Evolutionary conservation across 35 echinoderm and acorn worm genomes (phyloP), one percentile per base, ranked within the genome.

Genomic region (Lytechinus variegatus): DNA sequence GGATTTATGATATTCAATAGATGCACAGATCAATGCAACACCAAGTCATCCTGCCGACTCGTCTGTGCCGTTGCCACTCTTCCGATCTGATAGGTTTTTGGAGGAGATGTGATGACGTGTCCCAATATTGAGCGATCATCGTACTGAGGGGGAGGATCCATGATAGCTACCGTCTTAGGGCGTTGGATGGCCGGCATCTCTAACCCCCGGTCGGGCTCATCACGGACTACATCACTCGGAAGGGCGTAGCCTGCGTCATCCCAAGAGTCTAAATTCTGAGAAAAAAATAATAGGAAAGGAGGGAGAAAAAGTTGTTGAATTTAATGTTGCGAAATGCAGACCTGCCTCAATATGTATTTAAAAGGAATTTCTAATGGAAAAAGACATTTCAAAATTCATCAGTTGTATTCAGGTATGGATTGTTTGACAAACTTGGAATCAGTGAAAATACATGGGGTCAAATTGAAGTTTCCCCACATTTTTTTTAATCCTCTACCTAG

Each of bases 111-210:
- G 8, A 79, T 21, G 66, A 93, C 92, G 27, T 93, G 92, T 55
- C 92, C 92, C 92, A 93, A 28, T 54, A 93, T 57, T 21, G 92
- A 93, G 52, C 54, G 52, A 57, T 93, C 92, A 27, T 93, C 92
- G 54, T 93, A 93, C 53, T 57, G 54, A 27, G 92, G 92, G 55
- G 92, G 92, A 10, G 52, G 92, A 28, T 93, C 92, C 53, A 54
- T n/a, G n/a, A 57, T 13, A 27, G 92, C 3, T 52, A 12, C 2
- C 8, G 66, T 79, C n/a, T 79, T 4, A 21, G 88, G 88, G n/a
- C 16, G 27, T 14, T 10, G n/a, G 52, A 53, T 19, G 4, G 21
- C 55, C 4, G 92, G 92, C 9, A 54, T 93, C 29, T 13, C 11
- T 9, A 55, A 11, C 27, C 27, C 11, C 53, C n/a, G 52, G 27